Conservation (phyloP, 1,140 invertebrate genomes). For the Ooceraea biroi region DNA sequence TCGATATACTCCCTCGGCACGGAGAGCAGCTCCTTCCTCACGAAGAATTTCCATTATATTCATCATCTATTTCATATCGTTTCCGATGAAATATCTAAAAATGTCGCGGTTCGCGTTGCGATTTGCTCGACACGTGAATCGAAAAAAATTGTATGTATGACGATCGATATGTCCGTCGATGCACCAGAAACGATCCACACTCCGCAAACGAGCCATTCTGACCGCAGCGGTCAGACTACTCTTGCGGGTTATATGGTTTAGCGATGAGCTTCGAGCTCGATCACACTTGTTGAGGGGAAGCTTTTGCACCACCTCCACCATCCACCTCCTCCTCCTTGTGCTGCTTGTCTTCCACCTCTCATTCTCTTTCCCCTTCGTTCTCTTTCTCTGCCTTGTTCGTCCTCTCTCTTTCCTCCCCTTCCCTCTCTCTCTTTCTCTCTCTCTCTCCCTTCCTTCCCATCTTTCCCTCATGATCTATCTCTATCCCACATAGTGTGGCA, state of each 20-base stretch:
- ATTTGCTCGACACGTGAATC: neutral
- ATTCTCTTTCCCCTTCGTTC: conserved; percentile 65
- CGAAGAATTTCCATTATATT: neutral
- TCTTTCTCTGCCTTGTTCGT: conserved; percentile 58
- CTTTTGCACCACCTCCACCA: conserved; percentile 61
- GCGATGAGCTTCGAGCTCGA: conserved; percentile 72
- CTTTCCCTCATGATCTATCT: conserved; percentile 72
- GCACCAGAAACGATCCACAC: conserved; percentile 8
- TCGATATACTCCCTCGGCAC: neutral
- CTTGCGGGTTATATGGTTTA: conserved; percentile 70
- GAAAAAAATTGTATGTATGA: neutral
- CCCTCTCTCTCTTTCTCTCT: conserved; percentile 46
- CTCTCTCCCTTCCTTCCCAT: conserved; percentile 58
- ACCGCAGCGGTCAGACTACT: conserved; percentile 55
- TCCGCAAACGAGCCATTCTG: conserved; percentile 54
- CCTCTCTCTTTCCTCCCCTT: conserved; percentile 45
- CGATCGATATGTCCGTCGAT: neutral
- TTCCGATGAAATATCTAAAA: too few relatives aligned
- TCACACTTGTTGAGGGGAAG: conserved; percentile 81
- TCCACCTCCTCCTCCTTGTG: conserved; percentile 38
- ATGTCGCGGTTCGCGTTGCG: too few relatives aligned
- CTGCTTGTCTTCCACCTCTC: conserved; percentile 46
- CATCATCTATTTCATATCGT: too few relatives aligned
- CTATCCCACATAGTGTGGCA: conserved; percentile 59
- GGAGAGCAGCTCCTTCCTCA: neutral